Base-by-base conservation (phyloP, 2,797 vertebrate genomes). In the Garrulus glandarius region DNA sequence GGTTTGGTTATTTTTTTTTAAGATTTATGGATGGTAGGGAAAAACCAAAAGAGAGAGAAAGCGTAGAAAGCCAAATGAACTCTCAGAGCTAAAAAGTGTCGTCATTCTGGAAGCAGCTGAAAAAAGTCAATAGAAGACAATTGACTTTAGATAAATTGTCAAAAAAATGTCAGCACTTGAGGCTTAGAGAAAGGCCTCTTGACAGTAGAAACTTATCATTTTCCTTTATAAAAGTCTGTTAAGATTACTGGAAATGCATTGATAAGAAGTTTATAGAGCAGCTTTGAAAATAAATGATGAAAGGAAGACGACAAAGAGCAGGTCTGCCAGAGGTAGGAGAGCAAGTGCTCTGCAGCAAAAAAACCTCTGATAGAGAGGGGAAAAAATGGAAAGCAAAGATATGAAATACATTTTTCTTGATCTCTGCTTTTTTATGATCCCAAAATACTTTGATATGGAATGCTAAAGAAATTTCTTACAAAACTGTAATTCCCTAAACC, bases 111-210 rank as follows among this genome's bases (percentile, higher is more conserved):
- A 91, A 88, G 90, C 50, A 83, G 72, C 84, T 90, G 90, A 67
- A 93, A 92, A 95, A 95, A 96, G 95, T 96, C 96, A 91, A 95
- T 97, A 97, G 87, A 92, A 96, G 92, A 91, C 80, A 89, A 96
- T 91, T 96, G 94, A 93, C 88, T 94, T 96, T 41, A 95, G 93
- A 89, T 91, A 94, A 94, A 97, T 96, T 87, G 92, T 93, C 92
- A 91, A 94, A 96, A 92, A 88, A 50, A 36, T 49, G 67, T 93
- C 87, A 95, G 70, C 36, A 50, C n/a, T 82, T 61, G 77, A 87
- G 34, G 53, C 81, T 95, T 68, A 89, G 75, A 72, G 78, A 94
- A 91, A 95, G 63, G 69, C 55, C 61, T 84, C 69, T 46, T 87
- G 87, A 79, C 84, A 93, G 47, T 68, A 46, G 65, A 69, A 94